Percentiles rank a stretch among this genome's conserved stretches.
Evolutionary conservation across 2,797 vertebrate genomes (phyloP).

Genomic region (Enteromius mattozi): DNA sequence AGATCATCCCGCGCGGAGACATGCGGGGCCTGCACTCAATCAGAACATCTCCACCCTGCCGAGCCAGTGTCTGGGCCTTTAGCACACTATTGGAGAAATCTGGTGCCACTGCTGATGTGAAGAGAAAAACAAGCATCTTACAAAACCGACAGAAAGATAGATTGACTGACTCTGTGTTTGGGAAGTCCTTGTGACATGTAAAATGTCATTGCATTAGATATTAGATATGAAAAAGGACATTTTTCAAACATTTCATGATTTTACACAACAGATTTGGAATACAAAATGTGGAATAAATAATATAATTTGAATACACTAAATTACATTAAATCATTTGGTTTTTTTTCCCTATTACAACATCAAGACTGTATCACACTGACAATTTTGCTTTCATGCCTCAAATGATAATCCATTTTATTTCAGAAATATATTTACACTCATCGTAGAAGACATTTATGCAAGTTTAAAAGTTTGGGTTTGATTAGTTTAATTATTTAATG

Average conservation of each 20-base stretch:
- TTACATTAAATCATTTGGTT: background rate
- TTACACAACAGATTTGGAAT: background rate
- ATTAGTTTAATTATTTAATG: background rate
- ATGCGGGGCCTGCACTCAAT: constrained; percentile 95
- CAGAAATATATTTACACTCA: background rate
- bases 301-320: background rate
- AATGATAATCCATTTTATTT: background rate
- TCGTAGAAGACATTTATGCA: background rate
- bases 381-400: background rate
- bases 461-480: background rate
- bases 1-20: constrained; percentile 91
- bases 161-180: background rate
- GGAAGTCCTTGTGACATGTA: background rate
- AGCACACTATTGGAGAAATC: constrained; percentile 92
- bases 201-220: background rate
- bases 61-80: constrained; percentile 89
- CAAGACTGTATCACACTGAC: background rate
- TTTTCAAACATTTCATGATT: background rate
- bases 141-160: constrained; percentile 21
- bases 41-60: constrained; percentile 89
- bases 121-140: constrained; percentile 3
- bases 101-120: constrained; percentile 85
- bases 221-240: background rate
- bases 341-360: background rate
- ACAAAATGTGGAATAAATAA: background rate